Conservation (phyloP, 2,113 vertebrate genomes). For the Oreotrochilus melanogaster region DNA sequence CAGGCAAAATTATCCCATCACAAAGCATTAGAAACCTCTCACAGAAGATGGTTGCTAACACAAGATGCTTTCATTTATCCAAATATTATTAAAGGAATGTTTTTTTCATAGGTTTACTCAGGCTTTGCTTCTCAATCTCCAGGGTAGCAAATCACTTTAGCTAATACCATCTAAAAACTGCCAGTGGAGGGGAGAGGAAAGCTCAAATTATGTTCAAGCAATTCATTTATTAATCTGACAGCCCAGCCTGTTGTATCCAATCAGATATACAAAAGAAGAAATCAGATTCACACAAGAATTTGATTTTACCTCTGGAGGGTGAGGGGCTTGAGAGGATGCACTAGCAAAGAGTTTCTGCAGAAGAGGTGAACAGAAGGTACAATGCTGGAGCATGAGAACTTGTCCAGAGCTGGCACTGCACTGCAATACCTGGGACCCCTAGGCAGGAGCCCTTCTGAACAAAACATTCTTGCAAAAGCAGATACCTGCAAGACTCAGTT, state of each 20-base stretch:
- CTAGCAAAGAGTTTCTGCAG: background rate
- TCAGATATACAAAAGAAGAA: background rate
- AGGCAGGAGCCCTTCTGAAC: background rate
- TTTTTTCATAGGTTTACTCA: slow-evolving; percentile 1
- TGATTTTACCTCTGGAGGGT: slow-evolving; percentile 56
- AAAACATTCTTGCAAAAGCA: slow-evolving; percentile 32
- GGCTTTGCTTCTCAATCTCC: slow-evolving; percentile 6
- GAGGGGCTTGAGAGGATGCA: background rate
- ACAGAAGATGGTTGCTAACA: background rate
- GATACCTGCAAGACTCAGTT: background rate
- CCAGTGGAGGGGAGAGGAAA: background rate
- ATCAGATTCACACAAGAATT: background rate
- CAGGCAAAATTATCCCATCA: background rate
- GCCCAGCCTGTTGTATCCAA: background rate
- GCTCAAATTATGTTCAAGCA: background rate
- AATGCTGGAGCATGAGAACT: background rate
- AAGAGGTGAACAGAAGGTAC: background rate
- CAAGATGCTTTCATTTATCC: background rate
- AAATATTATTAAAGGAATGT: background rate
- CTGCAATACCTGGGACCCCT: slow-evolving; percentile 62
- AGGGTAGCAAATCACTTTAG: background rate
- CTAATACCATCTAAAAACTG: background rate
- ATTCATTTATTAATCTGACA: background rate
- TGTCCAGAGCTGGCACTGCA: background rate
- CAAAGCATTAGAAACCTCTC: slow-evolving; percentile 3